phyloP scores from a whole-genome alignment of 2,797 vertebrate genomes.

The Mus caroli region DNA sequence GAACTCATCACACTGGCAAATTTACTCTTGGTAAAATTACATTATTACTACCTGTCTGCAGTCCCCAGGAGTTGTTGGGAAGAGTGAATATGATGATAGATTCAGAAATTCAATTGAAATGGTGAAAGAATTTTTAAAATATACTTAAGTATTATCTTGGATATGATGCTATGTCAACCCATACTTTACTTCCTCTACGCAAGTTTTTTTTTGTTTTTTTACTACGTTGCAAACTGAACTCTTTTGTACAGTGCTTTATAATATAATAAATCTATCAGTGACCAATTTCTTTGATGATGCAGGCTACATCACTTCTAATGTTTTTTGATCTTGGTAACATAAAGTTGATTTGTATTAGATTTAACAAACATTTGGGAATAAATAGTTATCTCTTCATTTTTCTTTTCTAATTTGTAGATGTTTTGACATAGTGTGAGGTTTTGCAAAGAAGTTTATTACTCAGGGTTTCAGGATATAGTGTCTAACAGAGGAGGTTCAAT shows the following conservation, averaged over 20 bases:
- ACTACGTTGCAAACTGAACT: conserved; percentile 10
- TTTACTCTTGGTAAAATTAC: conserved; percentile 13
- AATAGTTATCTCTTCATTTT: background rate
- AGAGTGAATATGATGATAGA: background rate
- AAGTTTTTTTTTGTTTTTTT: background rate
- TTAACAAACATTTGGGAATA: background rate
- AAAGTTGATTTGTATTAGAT: background rate
- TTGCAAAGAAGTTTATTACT: background rate
- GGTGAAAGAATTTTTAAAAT: conserved; percentile 32
- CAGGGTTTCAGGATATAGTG: background rate
- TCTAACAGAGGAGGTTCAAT: conserved; percentile 22
- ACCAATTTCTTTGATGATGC: background rate
- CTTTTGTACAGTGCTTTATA: background rate
- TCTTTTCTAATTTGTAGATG: conserved; percentile 28
- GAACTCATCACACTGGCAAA: background rate
- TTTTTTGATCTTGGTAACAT: conserved; percentile 44
- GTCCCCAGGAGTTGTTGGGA: background rate
- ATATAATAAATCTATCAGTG: background rate
- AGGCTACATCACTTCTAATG: background rate
- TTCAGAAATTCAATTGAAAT: conserved; percentile 42
- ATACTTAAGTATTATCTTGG: background rate
- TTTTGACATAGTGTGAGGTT: background rate
- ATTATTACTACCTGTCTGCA: background rate
- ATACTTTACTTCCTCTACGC: background rate
- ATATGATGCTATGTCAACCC: background rate